A percentile compares a stretch with the other conserved stretches of the same genome.
Evolutionary conservation across 2,888 invertebrate species (phyloP).

Genomic region (Lasioglossum pauxillum): DNA sequence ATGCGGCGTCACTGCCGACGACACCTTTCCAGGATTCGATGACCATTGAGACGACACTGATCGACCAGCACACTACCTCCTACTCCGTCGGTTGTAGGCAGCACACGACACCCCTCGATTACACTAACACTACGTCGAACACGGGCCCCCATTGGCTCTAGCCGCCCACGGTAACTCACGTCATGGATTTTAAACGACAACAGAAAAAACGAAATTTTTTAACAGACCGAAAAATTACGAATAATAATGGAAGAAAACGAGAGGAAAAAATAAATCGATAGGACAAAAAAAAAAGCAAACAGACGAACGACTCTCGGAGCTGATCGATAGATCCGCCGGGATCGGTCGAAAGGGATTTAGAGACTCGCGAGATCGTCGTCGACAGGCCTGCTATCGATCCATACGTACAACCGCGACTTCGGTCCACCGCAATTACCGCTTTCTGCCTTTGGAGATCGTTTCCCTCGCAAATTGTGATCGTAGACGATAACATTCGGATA

Average conservation of each 20-base stretch:
- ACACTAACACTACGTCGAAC: slow-evolving; percentile 84
- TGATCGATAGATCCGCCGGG: neutral
- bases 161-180: slow-evolving; percentile 84
- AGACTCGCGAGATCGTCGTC: slow-evolving; percentile 61
- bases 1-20: slow-evolving; percentile 80
- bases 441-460: slow-evolving; percentile 36
- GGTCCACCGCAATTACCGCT: slow-evolving; percentile 40
- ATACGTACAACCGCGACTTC: slow-evolving; percentile 30
- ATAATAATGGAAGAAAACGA: neutral
- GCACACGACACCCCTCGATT: slow-evolving; percentile 84
- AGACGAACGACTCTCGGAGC: slow-evolving; percentile 39
- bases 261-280: neutral
- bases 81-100: slow-evolving; percentile 83
- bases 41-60: slow-evolving; percentile 84
- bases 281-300: slow-evolving; percentile 35
- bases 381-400: slow-evolving; percentile 68
- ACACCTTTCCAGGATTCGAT: slow-evolving; percentile 82
- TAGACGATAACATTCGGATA: slow-evolving; percentile 15
- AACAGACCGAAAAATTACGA: neutral
- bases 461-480: slow-evolving; percentile 28
- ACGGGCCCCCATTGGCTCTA: slow-evolving; percentile 84
- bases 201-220: slow-evolving; percentile 44
- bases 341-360: neutral
- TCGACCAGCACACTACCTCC: slow-evolving; percentile 83
- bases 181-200: slow-evolving; percentile 82